phyloP scores from a whole-genome alignment of 2,113 vertebrate species.

The Hypomesus transpacificus region DNA sequence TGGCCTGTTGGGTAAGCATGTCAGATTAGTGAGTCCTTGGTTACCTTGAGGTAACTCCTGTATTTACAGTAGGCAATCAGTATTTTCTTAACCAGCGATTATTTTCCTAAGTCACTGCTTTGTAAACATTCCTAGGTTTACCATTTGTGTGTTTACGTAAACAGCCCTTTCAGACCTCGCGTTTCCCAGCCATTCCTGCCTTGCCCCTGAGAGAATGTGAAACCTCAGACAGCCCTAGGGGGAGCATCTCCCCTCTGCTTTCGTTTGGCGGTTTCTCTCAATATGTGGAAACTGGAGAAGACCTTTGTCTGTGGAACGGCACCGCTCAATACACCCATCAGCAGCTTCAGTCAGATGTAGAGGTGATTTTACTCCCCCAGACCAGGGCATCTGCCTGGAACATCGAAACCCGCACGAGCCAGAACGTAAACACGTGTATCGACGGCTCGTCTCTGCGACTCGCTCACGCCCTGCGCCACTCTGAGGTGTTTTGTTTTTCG shows the following conservation, averaged over 20 bases:
- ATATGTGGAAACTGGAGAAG: slow-evolving; percentile 8
- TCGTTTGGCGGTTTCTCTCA: background rate
- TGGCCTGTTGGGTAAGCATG: too few species aligned
- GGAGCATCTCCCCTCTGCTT: background rate
- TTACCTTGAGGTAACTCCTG: too few species aligned
- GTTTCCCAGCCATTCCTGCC: too few species aligned
- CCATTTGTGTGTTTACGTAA: too few species aligned
- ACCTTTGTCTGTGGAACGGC: background rate
- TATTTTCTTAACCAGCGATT: too few species aligned
- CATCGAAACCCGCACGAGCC: background rate
- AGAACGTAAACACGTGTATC: background rate
- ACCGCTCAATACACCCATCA: background rate
- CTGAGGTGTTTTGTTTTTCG: background rate
- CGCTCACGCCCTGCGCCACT: background rate
- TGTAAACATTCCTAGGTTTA: too few species aligned
- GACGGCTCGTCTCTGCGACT: too few species aligned
- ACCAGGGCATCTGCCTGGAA: background rate
- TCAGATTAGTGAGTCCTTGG: too few species aligned
- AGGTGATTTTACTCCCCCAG: background rate
- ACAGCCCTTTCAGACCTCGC: too few species aligned
- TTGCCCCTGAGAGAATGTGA: background rate
- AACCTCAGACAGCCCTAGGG: background rate
- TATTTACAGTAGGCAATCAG: too few species aligned
- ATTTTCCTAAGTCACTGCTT: too few species aligned
- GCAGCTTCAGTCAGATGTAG: background rate